Base-by-base conservation (phyloP, 2,797 vertebrate genomes). In the Dendrocincla fuliginosa region DNA sequence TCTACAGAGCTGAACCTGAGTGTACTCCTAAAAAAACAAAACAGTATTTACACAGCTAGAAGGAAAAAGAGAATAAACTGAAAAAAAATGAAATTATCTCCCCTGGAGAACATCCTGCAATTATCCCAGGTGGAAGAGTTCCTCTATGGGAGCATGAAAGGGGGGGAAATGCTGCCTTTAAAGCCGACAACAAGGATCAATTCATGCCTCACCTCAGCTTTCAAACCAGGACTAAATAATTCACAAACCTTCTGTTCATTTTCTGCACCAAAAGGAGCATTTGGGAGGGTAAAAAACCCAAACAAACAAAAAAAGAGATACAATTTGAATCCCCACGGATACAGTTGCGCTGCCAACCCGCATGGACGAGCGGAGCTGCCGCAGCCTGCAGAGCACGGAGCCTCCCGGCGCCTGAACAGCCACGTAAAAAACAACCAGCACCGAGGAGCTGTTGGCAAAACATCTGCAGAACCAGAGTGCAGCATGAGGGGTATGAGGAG, bases 391-490 rank as follows among this genome's bases (percentile, higher is more conserved):
- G n/a, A 41, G 33, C 52, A 2, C 1, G 0, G 11, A 73, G 33
- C 33, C 56, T 70, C 37, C 83, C 6, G 9, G 7, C 0, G 5
- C 67, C 42, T 5, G 52, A 56, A 15, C 9, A 8, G 41, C 82
- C 75, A 1, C 27, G 2, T 2, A 9, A 73, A 57, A 70, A 49
- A 4, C 42, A 42, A 1, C 49, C 32, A 5, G 4, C 14, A 2
- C 6, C 1, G 30, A 57, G 22, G 1, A 11, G 4, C 19, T 14
- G 17, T 1, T 6, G 61, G 22, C 2, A 10, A 88, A 92, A 27
- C 1, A 3, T 15, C 0, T 0, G 5, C 74, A 41, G 55, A 47
- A 33, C 2, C 50, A 0, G 16, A 46, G 56, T 1, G 2, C 0
- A 30, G 46, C 20, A 10, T 11, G 63, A 52, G 70, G 52, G 30